These are phyloP conservation scores for Diglossa cyanea DNA, from an alignment of 2,797 vertebrate species.

Conservation along the genomic window DNA sequence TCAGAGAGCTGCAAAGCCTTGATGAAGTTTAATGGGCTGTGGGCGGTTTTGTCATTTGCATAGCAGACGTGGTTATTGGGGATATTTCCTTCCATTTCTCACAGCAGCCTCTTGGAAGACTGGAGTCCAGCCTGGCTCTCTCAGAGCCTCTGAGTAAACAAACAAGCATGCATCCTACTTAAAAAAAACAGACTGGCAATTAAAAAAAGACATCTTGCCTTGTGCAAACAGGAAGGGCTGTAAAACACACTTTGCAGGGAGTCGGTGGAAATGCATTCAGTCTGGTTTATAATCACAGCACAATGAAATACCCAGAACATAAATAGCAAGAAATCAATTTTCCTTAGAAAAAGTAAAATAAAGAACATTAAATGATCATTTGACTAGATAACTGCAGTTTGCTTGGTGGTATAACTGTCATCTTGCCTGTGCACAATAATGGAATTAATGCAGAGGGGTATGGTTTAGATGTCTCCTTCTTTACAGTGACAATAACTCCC, in stretches of 20 bases:
- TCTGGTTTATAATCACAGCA: conserved; percentile 68
- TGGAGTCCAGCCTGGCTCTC: background rate
- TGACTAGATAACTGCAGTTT: conserved; percentile 68
- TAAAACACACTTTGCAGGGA: conserved; percentile 47
- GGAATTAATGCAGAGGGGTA: conserved; percentile 56
- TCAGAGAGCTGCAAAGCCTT: background rate
- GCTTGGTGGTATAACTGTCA: conserved; percentile 63
- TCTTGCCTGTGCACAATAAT: conserved; percentile 50
- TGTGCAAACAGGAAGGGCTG: conserved; percentile 32
- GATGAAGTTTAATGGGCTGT: background rate
- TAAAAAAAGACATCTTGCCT: conserved; percentile 37
- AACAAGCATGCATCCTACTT: conserved; percentile 12
- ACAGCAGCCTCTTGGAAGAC: background rate
- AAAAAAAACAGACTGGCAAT: background rate
- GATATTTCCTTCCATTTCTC: background rate
- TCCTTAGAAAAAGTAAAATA: conserved; percentile 70
- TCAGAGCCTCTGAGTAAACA: conserved; percentile 32
- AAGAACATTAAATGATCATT: conserved; percentile 72
- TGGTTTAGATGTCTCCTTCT: conserved; percentile 59
- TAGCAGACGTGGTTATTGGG: background rate
- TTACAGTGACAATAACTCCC: conserved; percentile 69
- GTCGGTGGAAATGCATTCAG: conserved; percentile 22
- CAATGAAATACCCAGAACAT: conserved; percentile 58
- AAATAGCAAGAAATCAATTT: conserved; percentile 74
- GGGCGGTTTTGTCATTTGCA: background rate